A percentile compares a stretch with the other conserved stretches of the same genome.
Conservation (phyloP, 1,140 invertebrate species). For the Lepidostoma basale region DNA sequence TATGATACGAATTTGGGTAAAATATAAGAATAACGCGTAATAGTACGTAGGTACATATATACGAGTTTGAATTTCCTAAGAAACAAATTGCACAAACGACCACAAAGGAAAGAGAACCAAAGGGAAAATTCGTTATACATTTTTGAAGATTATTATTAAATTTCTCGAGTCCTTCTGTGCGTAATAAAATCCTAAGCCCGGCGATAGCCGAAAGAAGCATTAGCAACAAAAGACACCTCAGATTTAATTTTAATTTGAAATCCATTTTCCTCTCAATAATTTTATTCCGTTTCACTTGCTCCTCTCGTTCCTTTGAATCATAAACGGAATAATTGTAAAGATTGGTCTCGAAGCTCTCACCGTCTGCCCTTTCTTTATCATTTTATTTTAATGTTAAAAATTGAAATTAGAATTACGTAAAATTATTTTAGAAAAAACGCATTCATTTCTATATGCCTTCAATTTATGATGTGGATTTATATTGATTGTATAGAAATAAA, state of each 20-base stretch:
- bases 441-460: too few species aligned
- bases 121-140: neutral
- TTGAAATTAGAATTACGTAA: neutral
- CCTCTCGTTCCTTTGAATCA: neutral
- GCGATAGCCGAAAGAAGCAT: neutral
- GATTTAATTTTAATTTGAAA: slow-evolving; percentile 34
- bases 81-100: neutral
- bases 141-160: neutral
- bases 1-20: too few species aligned
- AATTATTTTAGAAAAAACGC: neutral
- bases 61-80: too few species aligned
- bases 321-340: neutral
- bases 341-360: neutral
- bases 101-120: neutral
- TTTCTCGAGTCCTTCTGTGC: slow-evolving; percentile 2
- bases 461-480: too few species aligned
- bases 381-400: neutral
- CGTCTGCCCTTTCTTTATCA: neutral
- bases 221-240: slow-evolving; percentile 24
- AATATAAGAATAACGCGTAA: neutral
- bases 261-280: slow-evolving; percentile 19
- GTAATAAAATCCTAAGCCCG: slow-evolving; percentile 6
- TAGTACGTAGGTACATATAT: neutral
- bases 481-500: too few species aligned
- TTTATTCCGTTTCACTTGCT: neutral